Evolutionary conservation across 2,113 vertebrate species (phyloP).

Genomic region (Penelope pileata): DNA sequence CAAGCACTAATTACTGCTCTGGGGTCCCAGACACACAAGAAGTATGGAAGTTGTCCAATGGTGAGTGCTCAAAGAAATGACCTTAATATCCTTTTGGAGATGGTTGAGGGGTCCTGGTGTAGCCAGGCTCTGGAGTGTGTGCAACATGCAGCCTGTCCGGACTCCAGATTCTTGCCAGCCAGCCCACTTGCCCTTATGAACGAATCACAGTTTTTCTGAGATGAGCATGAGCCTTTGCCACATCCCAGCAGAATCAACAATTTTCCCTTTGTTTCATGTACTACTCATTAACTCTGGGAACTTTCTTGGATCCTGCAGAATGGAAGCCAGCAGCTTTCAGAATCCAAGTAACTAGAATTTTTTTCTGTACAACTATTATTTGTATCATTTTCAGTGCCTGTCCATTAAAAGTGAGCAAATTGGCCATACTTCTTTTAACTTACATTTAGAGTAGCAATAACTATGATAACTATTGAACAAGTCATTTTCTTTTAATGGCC

Average conservation of each 20-base stretch:
- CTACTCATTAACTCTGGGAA: neutral
- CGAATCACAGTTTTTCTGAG: rapidly evolving
- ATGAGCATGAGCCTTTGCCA: neutral
- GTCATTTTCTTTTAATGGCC: neutral
- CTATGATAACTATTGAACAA: neutral
- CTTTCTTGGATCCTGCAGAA: neutral
- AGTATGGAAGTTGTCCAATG: neutral
- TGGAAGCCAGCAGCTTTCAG: neutral
- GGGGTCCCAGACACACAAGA: neutral
- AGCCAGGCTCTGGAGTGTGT: neutral
- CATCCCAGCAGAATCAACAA: neutral
- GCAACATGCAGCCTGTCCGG: rapidly evolving
- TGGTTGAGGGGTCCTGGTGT: neutral
- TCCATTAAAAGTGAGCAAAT: neutral
- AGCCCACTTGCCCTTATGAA: rapidly evolving
- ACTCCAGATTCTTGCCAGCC: neutral
- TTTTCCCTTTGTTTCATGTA: neutral
- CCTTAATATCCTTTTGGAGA: neutral
- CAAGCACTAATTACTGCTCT: neutral
- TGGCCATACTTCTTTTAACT: neutral
- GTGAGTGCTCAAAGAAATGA: neutral
- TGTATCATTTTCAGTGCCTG: neutral
- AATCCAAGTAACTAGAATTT: neutral
- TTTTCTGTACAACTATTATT: neutral
- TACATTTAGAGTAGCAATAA: neutral